A percentile compares a stretch with the other conserved stretches of the same genome.
Evolutionary conservation across 2,888 invertebrate genomes (phyloP).

Genomic region (Salpingus planirostris): DNA sequence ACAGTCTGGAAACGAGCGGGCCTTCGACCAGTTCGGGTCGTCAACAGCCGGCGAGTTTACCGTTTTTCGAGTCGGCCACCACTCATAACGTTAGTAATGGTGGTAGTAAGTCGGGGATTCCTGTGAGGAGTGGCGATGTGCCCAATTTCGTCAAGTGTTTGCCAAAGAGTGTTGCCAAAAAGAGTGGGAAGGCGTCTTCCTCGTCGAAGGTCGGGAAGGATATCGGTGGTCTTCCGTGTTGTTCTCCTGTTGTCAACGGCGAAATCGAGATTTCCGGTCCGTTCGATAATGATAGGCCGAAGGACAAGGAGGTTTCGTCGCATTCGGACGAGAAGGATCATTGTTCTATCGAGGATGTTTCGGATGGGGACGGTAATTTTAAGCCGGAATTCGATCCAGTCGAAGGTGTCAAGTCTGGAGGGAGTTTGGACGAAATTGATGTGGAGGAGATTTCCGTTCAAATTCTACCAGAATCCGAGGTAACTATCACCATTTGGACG

Average conservation of each 20-base stretch:
- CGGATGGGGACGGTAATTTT: conserved; percentile 9
- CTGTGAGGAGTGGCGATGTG: neutral
- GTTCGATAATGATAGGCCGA: conserved; percentile 4
- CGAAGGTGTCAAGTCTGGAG: neutral
- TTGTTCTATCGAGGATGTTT: conserved; percentile 13
- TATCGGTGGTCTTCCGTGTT: too few relatives aligned
- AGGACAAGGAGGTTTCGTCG: conserved; percentile 5
- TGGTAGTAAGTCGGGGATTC: neutral
- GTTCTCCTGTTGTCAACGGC: too few relatives aligned
- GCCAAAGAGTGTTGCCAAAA: conserved; percentile 7
- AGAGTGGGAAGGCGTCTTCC: neutral
- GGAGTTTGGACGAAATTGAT: conserved; percentile 11
- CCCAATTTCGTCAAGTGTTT: conserved; percentile 47
- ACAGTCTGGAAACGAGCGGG: conserved; percentile 1
- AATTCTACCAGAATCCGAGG: conserved; percentile 2
- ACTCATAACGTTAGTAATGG: too few relatives aligned
- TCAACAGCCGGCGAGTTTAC: conserved; percentile 28
- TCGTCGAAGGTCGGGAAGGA: neutral
- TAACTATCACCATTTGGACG: neutral
- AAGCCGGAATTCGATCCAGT: too few relatives aligned
- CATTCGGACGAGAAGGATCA: conserved; percentile 12
- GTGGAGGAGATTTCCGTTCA: conserved; percentile 11
- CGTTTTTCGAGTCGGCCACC: conserved; percentile 28
- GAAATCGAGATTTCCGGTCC: neutral
- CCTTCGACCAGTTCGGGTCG: conserved; percentile 30